These are phyloP conservation scores for Condylostylus longicornis DNA, from an alignment of 1,140 invertebrate genomes.

Conservation along the genomic window DNA sequence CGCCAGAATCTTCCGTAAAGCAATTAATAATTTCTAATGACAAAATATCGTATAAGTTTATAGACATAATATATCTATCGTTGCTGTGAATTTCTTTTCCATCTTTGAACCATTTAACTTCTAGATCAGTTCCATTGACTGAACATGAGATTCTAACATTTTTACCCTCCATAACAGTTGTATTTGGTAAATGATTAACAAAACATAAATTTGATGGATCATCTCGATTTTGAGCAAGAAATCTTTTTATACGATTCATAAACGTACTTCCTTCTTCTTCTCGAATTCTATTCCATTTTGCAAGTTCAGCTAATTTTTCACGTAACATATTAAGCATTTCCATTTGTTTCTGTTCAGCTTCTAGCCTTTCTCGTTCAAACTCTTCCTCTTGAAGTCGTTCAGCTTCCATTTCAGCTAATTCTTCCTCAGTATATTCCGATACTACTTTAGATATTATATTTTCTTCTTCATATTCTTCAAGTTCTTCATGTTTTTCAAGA, in stretches of 20 bases:
- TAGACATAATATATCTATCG: conserved; percentile 35
- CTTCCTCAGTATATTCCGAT: conserved; percentile 7
- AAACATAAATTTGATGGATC: background rate
- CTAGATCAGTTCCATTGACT: conserved; percentile 54
- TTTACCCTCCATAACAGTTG: conserved; percentile 54
- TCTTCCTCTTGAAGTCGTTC: conserved; percentile 7
- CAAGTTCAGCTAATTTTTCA: conserved; percentile 1
- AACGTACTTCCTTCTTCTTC: background rate
- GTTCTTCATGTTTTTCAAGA: too few relatives aligned
- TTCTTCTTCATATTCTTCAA: too few relatives aligned
- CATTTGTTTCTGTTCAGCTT: conserved; percentile 8
- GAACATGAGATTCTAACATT: conserved; percentile 69
- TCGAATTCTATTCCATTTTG: background rate
- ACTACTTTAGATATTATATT: too few relatives aligned
- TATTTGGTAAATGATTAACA: conserved; percentile 48
- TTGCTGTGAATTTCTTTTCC: conserved; percentile 55
- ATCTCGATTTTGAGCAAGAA: conserved; percentile 3
- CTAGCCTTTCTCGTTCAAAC: conserved; percentile 9
- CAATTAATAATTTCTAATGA: conserved; percentile 57
- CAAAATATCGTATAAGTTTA: conserved; percentile 47
- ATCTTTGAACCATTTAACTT: conserved; percentile 72
- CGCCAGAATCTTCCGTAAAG: conserved; percentile 47
- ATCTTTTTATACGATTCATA: background rate
- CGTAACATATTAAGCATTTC: conserved; percentile 4
- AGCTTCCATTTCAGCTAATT: conserved; percentile 9